phyloP scores from a whole-genome alignment of 2,888 invertebrate genomes.

The Sesamia inferens region DNA sequence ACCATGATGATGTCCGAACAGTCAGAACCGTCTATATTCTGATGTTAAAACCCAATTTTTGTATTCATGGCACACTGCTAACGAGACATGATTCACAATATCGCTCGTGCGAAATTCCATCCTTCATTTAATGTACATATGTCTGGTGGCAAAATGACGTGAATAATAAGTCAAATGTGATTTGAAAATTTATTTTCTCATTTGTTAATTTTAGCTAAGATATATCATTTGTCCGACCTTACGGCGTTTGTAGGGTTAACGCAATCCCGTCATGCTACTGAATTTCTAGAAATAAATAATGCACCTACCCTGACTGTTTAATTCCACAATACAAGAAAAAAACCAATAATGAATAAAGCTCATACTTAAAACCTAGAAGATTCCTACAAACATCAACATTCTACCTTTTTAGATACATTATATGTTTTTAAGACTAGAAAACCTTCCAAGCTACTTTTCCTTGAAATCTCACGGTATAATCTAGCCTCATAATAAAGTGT shows the following conservation, averaged over 20 bases:
- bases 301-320: too few species aligned
- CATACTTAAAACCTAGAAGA: too few species aligned
- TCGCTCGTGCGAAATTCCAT: conserved; percentile 53
- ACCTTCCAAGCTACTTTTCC: background rate
- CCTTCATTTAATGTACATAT: conserved; percentile 46
- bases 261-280: background rate
- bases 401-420: background rate
- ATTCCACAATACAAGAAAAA: background rate
- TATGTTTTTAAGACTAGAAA: background rate
- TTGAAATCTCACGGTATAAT: background rate
- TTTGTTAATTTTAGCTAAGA: background rate
- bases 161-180: conserved; percentile 41
- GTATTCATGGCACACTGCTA: conserved; percentile 42
- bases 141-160: conserved; percentile 49
- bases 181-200: background rate
- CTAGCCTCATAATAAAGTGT: background rate
- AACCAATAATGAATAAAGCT: background rate
- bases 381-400: background rate
- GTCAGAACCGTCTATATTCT: conserved; percentile 30
- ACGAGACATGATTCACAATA: conserved; percentile 53
- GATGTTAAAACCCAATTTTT: conserved; percentile 39
- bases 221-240: background rate
- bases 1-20: conserved; percentile 4
- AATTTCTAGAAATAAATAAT: background rate
- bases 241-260: background rate